These are phyloP conservation scores for Calidris pygmaea DNA, from an alignment of 2,113 vertebrate genomes.

Conservation along the genomic window DNA sequence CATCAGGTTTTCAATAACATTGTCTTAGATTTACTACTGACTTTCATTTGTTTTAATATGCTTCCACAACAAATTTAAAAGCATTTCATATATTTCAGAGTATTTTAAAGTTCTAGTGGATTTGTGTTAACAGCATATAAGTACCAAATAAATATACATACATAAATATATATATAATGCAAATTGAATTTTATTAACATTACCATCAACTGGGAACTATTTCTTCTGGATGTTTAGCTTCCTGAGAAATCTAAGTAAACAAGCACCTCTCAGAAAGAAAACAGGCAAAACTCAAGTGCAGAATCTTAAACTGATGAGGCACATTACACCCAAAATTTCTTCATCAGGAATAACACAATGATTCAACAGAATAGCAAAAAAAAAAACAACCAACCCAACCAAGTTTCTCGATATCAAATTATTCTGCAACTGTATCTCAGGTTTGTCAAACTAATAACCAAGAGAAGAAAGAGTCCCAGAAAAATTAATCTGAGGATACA, in stretches of 20 bases:
- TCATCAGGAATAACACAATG: background rate
- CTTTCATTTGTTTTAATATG: conserved; percentile 47
- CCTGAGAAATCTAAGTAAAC: background rate
- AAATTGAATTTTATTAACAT: background rate
- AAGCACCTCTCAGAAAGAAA: background rate
- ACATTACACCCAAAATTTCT: background rate
- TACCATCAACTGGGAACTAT: background rate
- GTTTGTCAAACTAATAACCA: background rate
- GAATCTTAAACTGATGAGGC: background rate
- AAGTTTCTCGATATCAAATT: background rate
- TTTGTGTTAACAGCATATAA: background rate
- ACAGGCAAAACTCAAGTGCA: background rate
- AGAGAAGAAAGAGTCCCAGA: background rate
- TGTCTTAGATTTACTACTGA: conserved; percentile 24
- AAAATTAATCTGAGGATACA: background rate
- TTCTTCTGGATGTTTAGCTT: background rate
- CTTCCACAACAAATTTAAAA: conserved; percentile 40
- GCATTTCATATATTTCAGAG: background rate
- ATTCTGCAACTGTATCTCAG: background rate
- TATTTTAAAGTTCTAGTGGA: background rate
- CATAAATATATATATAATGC: background rate
- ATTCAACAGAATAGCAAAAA: background rate
- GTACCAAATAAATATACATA: background rate
- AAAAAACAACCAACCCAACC: background rate
- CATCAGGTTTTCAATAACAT: conserved; percentile 9